Evolutionary conservation across 2,888 invertebrate genomes (phyloP).

Genomic region (Amitus sp.): DNA sequence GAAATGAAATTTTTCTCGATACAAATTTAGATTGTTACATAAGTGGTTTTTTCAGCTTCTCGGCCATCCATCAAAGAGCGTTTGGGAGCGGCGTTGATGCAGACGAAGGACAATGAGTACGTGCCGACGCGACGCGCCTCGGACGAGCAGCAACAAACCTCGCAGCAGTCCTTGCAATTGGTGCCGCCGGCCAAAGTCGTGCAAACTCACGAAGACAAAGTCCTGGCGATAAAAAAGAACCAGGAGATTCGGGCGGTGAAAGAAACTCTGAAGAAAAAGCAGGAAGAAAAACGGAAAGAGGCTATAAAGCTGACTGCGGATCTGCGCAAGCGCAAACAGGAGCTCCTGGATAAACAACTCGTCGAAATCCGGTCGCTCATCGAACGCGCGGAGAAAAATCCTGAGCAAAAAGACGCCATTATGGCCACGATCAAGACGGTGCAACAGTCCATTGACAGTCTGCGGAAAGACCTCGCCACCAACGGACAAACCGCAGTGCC

Average conservation of each 20-base stretch:
- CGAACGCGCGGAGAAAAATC: conserved; percentile 81
- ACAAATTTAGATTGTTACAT: too few relatives aligned
- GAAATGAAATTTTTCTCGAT: too few relatives aligned
- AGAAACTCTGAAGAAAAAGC: conserved; percentile 77
- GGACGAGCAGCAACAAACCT: conserved; percentile 43
- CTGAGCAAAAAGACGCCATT: conserved; percentile 80
- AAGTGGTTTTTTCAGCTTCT: conserved; percentile 43
- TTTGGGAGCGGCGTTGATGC: conserved; percentile 55
- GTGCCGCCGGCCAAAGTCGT: conserved; percentile 62
- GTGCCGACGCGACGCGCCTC: conserved; percentile 60
- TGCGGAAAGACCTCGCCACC: conserved; percentile 75
- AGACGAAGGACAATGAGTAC: conserved; percentile 59
- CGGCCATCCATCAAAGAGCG: conserved; percentile 63
- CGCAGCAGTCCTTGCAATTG: conserved; percentile 49
- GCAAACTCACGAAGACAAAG: conserved; percentile 58
- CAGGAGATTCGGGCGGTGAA: conserved; percentile 72
- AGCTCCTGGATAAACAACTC: conserved; percentile 88
- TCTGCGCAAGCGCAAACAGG: conserved; percentile 85
- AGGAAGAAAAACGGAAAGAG: conserved; percentile 80
- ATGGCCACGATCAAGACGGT: conserved; percentile 84
- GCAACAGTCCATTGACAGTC: conserved; percentile 83
- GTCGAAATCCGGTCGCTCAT: conserved; percentile 87
- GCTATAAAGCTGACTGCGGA: conserved; percentile 82
- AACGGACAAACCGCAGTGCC: conserved; percentile 67
- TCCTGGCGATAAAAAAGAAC: conserved; percentile 68